Conservation (phyloP, 2,888 invertebrate genomes). For the Leistus spinibarbis region DNA sequence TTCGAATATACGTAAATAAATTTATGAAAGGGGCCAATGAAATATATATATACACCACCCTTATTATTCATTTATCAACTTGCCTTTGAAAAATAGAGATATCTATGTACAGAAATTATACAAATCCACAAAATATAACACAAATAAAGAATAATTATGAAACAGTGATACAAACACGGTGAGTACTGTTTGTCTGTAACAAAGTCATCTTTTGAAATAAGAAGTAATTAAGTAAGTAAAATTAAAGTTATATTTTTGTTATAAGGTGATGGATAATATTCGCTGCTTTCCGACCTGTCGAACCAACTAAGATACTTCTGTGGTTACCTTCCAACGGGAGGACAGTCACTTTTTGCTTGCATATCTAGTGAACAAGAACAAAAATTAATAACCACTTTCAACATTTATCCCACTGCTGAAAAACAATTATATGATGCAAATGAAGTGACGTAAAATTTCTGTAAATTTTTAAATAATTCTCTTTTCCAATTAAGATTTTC, state of each 20-base stretch:
- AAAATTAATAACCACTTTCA: constrained; percentile 28
- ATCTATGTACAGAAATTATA: constrained; percentile 2
- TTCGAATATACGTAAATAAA: neutral
- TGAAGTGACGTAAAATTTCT: too few relatives aligned
- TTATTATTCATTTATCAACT: neutral
- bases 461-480: too few relatives aligned
- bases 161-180: constrained; percentile 16
- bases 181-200: constrained; percentile 9
- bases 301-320: constrained; percentile 83
- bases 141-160: constrained; percentile 16
- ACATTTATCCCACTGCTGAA: too few relatives aligned
- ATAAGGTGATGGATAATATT: constrained; percentile 55
- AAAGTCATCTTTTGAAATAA: neutral
- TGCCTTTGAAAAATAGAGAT: neutral
- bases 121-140: constrained; percentile 22
- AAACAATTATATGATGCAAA: too few relatives aligned
- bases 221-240: constrained; percentile 1
- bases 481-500: too few relatives aligned
- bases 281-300: constrained; percentile 75
- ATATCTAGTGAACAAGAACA: constrained; percentile 63
- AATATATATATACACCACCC: constrained; percentile 26
- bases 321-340: constrained; percentile 82
- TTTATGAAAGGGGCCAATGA: constrained; percentile 2
- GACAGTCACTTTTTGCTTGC: constrained; percentile 66
- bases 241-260: constrained; percentile 3